Conservation (phyloP, 2,888 invertebrate genomes). For the Phragmatobia fuliginosa region DNA sequence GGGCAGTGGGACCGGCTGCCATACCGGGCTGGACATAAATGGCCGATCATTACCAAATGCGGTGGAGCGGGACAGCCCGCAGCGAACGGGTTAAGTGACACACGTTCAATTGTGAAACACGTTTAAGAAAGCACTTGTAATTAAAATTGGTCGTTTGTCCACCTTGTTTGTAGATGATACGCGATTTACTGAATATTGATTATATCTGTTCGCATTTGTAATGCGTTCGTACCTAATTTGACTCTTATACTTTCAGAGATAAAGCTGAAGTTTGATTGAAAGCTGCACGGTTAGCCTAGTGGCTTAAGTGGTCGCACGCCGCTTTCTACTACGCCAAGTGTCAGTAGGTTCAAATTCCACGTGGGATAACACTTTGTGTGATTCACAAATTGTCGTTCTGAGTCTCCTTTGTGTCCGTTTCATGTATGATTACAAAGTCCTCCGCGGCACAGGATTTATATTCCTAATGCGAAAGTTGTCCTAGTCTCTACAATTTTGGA, state of each 20-base stretch:
- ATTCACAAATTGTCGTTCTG: too few relatives aligned
- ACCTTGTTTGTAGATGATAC: conserved; percentile 30
- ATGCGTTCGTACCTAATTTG: background rate
- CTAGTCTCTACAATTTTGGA: background rate
- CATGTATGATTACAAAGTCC: too few relatives aligned
- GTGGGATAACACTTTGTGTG: too few relatives aligned
- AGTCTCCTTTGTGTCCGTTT: too few relatives aligned
- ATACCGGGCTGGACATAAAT: conserved; percentile 64
- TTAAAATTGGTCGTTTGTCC: conserved; percentile 45
- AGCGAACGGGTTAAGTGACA: conserved; percentile 66
- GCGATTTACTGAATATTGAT: background rate
- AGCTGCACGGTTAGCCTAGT: too few relatives aligned
- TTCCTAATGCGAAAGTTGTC: too few relatives aligned
- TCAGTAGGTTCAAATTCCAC: too few relatives aligned
- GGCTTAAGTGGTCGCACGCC: too few relatives aligned
- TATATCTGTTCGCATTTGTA: background rate
- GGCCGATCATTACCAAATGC: conserved; percentile 70
- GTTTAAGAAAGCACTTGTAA: conserved; percentile 57
- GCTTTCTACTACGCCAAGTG: too few relatives aligned
- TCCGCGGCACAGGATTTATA: too few relatives aligned
- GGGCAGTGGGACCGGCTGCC: conserved; percentile 58
- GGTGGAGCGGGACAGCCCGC: conserved; percentile 61
- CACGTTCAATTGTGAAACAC: conserved; percentile 65
- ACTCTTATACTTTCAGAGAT: background rate
- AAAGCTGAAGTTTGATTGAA: background rate